Evolutionary conservation across 2,797 vertebrate genomes (phyloP).

Genomic region (Antennarius maculatus): DNA sequence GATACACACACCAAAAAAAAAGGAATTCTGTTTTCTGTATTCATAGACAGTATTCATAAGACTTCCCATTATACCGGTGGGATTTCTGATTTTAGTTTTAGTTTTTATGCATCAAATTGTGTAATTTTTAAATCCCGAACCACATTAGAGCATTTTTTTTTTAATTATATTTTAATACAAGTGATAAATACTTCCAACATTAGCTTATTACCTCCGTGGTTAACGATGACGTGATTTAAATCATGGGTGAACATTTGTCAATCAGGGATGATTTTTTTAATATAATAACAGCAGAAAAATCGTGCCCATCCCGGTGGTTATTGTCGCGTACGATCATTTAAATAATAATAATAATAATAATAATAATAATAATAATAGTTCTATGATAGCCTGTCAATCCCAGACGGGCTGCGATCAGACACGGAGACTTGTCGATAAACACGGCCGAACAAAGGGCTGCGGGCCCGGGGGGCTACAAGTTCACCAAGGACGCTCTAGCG

Average conservation of each 20-base stretch:
- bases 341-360: constrained; percentile 8
- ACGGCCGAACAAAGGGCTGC: constrained; percentile 54
- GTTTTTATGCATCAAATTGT: too few species aligned
- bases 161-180: background rate
- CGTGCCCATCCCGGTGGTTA: background rate
- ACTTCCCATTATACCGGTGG: too few species aligned
- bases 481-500: constrained; percentile 9
- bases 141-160: too few species aligned
- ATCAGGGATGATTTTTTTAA: background rate
- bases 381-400: constrained; percentile 3
- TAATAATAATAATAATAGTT: constrained; percentile 30
- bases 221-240: constrained; percentile 3
- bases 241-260: background rate
- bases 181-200: background rate
- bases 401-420: constrained; percentile 15
- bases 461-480: constrained; percentile 32
- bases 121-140: too few species aligned
- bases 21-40: too few species aligned
- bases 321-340: constrained; percentile 9
- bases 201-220: background rate
- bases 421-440: constrained; percentile 43
- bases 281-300: background rate
- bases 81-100: too few species aligned
- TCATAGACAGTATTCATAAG: too few species aligned
- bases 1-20: too few species aligned